Evolutionary conservation across 2,113 vertebrate species (phyloP), one percentile per base, ranked within the genome.

Genomic region (Ornithorhynchus anatinus): DNA sequence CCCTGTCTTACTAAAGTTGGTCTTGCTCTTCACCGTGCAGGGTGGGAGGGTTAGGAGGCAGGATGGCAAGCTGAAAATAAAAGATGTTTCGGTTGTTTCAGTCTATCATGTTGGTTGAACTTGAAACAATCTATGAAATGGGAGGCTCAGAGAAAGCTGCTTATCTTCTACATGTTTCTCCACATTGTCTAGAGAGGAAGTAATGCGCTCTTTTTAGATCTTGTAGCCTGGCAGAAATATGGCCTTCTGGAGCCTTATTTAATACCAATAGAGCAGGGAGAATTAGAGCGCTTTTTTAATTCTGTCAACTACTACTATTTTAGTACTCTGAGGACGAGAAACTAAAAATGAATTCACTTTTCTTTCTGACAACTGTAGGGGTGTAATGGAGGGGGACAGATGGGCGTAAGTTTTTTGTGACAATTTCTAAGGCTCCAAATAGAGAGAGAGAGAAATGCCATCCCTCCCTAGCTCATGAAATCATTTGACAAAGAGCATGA

Each of bases 221-320:
- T 32, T 27, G 29, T 74, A 67, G 66, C 53, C 44, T 15, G 38
- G 52, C 57, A 67, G 71, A 82, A 84, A 73, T 71, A 80, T 82
- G 68, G 67, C 70, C 67, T 78, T 78, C 42, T 27, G 43, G 53
- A 82, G 72, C 68, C 72, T 86, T 82, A 88, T 87, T 86, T 80
- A 67, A 54, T 63, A 33, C 60, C 31, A 48, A 33, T 65, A 53
- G 84, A 72, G 53, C 66, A 71, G 44, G 57, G 53, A 85, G 77
- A 71, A 62, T 65, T 79, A 63, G 76, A 87, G 48, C 71, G 39
- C 80, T 81, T 82, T 76, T 82, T 85, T 85, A 84, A 88, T 84
- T 84, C 76, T 73, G 64, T 75, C 83, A 84, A 20, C 74, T 54
- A 40, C 77, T 79, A 84, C 73, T 80, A 80, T 82, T 88, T 82